Base-by-base conservation (phyloP, 2,888 invertebrate species). In the Dicyrtoma fusca region DNA sequence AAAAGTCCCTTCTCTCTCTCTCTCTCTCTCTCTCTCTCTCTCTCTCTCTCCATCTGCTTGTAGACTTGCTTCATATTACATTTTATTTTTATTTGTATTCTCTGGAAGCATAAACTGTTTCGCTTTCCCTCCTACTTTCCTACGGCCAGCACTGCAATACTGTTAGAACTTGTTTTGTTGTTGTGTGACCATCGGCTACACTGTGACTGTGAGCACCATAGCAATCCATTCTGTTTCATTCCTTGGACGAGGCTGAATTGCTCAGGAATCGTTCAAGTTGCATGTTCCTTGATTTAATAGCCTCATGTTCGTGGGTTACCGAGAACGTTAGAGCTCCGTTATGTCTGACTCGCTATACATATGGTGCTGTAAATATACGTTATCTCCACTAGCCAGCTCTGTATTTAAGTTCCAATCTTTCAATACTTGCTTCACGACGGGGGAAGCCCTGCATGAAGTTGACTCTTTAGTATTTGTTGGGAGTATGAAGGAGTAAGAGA, bases 11-110 rank as follows among this genome's bases (percentile, higher is more conserved):
- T 34, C 34, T 8, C 34, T 8, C 34, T 34, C 34, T 57, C 11
- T 14, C 57, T 14, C n/a, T n/a, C 23, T 14, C 25, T 57, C 57
- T 57, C 26, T 25, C 57, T 55, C 57, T 23, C 53, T 53, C 53
- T 19, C 21, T 53, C 53, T 51, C 19, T 53, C n/a, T 49, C n/a
- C 17, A 17, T n/a, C 2, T n/a, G 53, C 17, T 4, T 49, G 53
- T 19, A 17, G 17, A 1, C 53, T 19, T 53, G 53, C 21, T 49
- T 53, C 53, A 21, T 53, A n/a, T 53, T 53, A 34, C 34, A n/a
- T 53, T 53, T 57, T 21, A 25, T 25, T 57, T 57, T 17, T 57
- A 57, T 57, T 57, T 57, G 57, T 57, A 57, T 57, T 21, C 25
- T 25, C 57, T 25, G 5, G 25, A 26, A 23, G 57, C 11, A 25